These are phyloP conservation scores for Tringa solitaria DNA, from an alignment of 2,113 vertebrate species.

Conservation along the genomic window DNA sequence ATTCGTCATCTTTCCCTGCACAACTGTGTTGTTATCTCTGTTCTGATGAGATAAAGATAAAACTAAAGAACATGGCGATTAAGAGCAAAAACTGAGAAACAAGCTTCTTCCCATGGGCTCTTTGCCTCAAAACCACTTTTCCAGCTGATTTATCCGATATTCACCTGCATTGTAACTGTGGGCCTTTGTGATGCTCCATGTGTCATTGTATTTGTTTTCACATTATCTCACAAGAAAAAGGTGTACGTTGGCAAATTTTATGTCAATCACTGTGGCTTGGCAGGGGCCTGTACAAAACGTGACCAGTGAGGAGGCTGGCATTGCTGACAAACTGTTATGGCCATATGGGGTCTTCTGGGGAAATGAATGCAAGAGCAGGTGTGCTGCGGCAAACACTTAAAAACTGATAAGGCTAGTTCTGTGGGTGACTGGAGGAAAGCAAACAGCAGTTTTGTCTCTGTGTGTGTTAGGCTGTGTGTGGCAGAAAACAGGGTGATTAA, in stretches of 20 bases:
- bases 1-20: background rate
- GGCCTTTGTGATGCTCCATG: accelerated
- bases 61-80: background rate
- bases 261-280: background rate
- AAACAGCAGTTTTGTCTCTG: background rate
- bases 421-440: background rate
- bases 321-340: background rate
- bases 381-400: background rate
- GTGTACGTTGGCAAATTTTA: background rate
- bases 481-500: background rate
- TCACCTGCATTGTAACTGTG: background rate
- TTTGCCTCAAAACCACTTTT: background rate
- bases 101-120: background rate
- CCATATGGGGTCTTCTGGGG: background rate
- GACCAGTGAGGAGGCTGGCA: background rate
- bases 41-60: background rate
- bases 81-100: background rate
- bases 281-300: background rate
- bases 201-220: background rate
- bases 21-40: background rate
- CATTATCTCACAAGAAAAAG: background rate
- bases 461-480: background rate
- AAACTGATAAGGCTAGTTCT: background rate
- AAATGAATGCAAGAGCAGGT: background rate
- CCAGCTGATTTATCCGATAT: background rate